Conservation (phyloP, 2,113 vertebrate species). For the Ictalurus punctatus region DNA sequence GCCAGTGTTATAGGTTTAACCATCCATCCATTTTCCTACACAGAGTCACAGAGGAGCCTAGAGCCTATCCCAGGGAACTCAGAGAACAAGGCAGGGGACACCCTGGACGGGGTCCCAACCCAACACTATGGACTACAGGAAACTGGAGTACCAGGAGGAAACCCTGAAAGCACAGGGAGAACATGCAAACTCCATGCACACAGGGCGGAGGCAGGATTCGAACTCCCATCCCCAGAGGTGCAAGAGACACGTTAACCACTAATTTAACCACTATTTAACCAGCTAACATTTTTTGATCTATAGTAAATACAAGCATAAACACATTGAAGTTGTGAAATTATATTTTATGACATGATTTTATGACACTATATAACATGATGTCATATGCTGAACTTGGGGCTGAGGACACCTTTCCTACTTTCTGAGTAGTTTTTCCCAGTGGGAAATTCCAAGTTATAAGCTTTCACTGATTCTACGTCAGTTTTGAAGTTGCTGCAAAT, state of each 20-base stretch:
- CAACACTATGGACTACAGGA: no score
- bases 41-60: no score
- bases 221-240: no score
- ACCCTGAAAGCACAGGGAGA: no score
- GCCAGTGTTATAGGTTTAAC: not conserved
- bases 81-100: no score
- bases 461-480: not conserved
- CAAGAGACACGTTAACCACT: no score
- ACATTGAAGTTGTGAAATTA: not conserved
- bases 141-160: no score
- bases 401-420: not conserved
- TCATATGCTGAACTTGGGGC: not conserved
- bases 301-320: not conserved
- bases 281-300: not conserved
- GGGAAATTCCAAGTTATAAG: not conserved
- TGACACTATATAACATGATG: not conserved
- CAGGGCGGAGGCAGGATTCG: no score
- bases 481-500: not conserved
- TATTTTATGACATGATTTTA: not conserved
- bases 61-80: no score
- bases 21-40: no score
- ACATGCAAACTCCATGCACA: no score
- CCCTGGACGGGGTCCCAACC: no score
- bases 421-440: not conserved
- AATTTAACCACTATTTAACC: not conserved